Conservation (phyloP, 2,888 invertebrate genomes). For the Limnephilus lunatus region DNA sequence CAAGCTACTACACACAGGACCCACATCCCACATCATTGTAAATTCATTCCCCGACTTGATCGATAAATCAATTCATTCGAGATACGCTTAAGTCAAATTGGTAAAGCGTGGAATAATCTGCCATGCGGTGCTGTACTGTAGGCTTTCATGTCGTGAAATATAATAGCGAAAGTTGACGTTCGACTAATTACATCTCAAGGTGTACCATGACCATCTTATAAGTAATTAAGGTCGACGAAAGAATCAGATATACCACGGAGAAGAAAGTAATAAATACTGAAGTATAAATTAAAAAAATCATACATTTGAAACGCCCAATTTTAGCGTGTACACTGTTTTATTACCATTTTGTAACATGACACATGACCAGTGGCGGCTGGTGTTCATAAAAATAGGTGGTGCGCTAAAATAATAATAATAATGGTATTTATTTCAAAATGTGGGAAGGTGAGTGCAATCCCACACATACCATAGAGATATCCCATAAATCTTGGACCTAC, state of each 20-base stretch:
- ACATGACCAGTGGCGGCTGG: too few species aligned
- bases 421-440: too few species aligned
- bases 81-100: neutral
- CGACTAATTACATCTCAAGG: neutral
- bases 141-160: neutral
- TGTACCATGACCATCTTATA: conserved; percentile 3
- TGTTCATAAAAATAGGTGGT: too few species aligned
- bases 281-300: neutral
- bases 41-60: neutral
- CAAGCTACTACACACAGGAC: neutral
- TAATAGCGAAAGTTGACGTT: conserved; percentile 12
- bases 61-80: neutral
- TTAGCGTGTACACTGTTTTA: neutral
- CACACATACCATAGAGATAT: too few species aligned
- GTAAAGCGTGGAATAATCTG: neutral
- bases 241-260: neutral
- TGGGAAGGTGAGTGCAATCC: too few species aligned
- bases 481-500: too few species aligned
- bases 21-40: neutral
- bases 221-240: neutral
- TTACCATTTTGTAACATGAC: too few species aligned
- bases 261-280: neutral
- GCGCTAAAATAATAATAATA: too few species aligned
- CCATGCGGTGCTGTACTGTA: neutral
- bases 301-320: neutral